These are phyloP conservation scores for Steinernema hermaphroditum DNA, from an alignment of 2,888 invertebrate genomes.

Conservation along the genomic window DNA sequence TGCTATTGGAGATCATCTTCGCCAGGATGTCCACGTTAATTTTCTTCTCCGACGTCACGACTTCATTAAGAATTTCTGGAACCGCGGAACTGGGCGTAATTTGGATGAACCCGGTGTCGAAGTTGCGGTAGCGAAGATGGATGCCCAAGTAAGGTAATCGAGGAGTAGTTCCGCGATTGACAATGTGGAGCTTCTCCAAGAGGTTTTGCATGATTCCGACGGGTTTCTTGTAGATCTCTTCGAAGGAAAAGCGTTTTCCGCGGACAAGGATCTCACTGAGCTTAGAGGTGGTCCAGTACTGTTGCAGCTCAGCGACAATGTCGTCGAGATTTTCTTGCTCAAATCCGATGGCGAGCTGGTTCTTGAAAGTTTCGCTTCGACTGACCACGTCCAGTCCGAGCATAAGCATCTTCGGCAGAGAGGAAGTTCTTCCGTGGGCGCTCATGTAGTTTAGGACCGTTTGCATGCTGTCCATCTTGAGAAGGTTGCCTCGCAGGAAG, in stretches of 20 bases:
- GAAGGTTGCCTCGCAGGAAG: not conserved
- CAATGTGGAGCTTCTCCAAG: not conserved
- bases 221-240: too few species aligned
- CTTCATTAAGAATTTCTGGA: not conserved
- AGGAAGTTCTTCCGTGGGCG: not conserved
- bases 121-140: not conserved
- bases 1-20: not conserved
- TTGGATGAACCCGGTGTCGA: not conserved
- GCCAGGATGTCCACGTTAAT: not conserved
- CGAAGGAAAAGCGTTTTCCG: not conserved
- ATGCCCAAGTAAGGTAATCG: not conserved
- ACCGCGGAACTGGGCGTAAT: not conserved
- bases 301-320: not conserved
- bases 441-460: not conserved
- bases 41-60: not conserved
- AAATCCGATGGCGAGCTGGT: not conserved
- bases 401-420: not conserved
- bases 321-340: not conserved
- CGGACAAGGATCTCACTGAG: not conserved
- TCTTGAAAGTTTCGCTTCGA: not conserved
- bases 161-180: not conserved
- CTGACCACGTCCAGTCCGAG: not conserved
- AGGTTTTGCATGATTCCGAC: not conserved
- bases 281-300: not conserved
- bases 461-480: not conserved